Evolutionary conservation across 92 coral and sea anemone species (phyloP), one percentile per base, ranked within the genome.

Genomic region (Umimayanthus kanabou): DNA sequence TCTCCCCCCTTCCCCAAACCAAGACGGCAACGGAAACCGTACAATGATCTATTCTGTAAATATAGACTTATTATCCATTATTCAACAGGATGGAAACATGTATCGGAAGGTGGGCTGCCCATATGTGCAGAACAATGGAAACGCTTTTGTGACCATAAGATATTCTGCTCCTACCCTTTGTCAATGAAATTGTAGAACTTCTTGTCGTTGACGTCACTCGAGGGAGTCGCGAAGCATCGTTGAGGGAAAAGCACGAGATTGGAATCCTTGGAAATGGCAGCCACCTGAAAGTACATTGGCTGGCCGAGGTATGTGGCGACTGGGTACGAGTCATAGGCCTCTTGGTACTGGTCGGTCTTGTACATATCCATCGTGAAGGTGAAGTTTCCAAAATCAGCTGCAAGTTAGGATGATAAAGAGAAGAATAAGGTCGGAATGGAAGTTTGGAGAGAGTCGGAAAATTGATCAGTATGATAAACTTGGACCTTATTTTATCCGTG

Each of bases 361-460:
- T 43, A 92, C 91, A 91, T 89, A 18, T 86, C 80, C 94, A 91
- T 91, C 28, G 85, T 74, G 71, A 78, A 91, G 33, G 92, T 89
- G 77, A 92, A 92, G 88, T 92, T 92, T 14, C 90, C 94, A 76
- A 73, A 90, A 47, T 81, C 85, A 65, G 80, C 92, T 90, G 79
- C 23, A n/a, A 57, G 75, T 3, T 18, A 40, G 33, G 15, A 20
- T 33, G 37, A 33, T 33, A 40, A 4, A 76, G 7, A 76, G 15
- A 40, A 20, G 22, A 45, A n/a, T 10, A 39, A 18, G 40, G 2
- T 33, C 20, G 9, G 43, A 26, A 28, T 14, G 42, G 18, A 9
- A 25, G 6, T 14, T 5, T 30, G 37, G 58, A 53, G 58, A 53
- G 20, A 47, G 53, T 66, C 28, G 14, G 72, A 66, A 15, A 10